Base-by-base conservation (phyloP, 2,113 vertebrate genomes). In the Leptocoma aspasia region DNA sequence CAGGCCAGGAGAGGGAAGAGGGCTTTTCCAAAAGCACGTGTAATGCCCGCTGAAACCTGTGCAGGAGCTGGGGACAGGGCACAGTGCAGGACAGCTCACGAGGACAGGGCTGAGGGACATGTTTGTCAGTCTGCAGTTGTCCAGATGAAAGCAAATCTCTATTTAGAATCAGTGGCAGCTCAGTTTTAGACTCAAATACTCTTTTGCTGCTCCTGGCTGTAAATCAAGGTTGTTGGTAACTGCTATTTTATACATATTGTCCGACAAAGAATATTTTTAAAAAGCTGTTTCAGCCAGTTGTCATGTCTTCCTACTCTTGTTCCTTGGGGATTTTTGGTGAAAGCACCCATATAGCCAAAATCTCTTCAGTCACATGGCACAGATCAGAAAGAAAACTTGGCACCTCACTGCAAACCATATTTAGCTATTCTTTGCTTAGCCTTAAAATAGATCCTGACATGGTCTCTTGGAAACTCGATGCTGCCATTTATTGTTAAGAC, bases 361-460 rank as follows among this genome's bases (percentile, higher is more conserved):
- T 35, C 75, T 52, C 53, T 82, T 33, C 1, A 50, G 72, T 77
- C 35, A 28, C 20, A 1, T 27, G 60, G 37, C 45, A 65, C 2
- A 3, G 82, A 59, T 61, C 59, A 85, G 84, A 54, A 85, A 69
- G 70, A 95, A 65, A 72, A 57, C 69, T 82, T 93, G 86, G 88
- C 90, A 78, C 41, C 76, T 84, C 7, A 1, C 65, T 42, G 47
- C 90, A 70, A 94, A 91, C 93, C 90, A 92, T 93, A 94, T 94
- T 96, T 95, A 95, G 93, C 68, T 90, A 77, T 92, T 92, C 89
- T 94, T 71, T 39, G 53, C 86, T 56, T 52, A 66, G 45, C 49
- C 92, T 95, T 82, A 95, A 95, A 95, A 96, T 94, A 97, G 95
- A 90, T 44, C 56, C 82, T 92, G 94, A 92, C 92, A 37, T 45